Evolutionary conservation across 2,797 vertebrate genomes (phyloP).

Genomic region (Buceros bicornis): DNA sequence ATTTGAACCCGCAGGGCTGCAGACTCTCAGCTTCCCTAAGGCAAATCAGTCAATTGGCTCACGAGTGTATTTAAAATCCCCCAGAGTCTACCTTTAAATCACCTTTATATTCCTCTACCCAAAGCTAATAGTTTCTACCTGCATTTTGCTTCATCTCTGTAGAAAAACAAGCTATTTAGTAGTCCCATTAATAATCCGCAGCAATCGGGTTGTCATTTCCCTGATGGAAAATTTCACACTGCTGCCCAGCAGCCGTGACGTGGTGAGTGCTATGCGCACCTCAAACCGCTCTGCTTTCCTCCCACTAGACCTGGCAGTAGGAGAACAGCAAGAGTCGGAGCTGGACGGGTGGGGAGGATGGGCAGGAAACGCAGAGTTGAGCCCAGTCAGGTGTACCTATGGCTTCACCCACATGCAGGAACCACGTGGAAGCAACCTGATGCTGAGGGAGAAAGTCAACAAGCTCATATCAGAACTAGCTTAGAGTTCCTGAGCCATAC

Average conservation of each 20-base stretch:
- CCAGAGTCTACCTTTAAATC: constrained; percentile 33
- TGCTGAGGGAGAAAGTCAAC: background rate
- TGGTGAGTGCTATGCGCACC: background rate
- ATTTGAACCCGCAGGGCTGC: background rate
- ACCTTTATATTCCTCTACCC: constrained; percentile 45
- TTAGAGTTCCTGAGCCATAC: background rate
- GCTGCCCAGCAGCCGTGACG: constrained; percentile 10
- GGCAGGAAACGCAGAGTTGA: background rate
- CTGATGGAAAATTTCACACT: constrained; percentile 59
- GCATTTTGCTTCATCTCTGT: constrained; percentile 44
- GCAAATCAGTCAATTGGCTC: constrained; percentile 46
- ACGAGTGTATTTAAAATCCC: constrained; percentile 58
- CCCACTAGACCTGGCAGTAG: background rate
- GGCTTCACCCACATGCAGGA: background rate
- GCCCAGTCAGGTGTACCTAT: background rate
- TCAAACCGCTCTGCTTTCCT: background rate
- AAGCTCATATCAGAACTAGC: background rate
- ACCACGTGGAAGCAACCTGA: background rate
- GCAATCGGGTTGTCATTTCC: constrained; percentile 53
- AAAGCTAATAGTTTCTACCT: constrained; percentile 62
- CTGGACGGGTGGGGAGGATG: background rate
- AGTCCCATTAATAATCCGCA: constrained; percentile 47
- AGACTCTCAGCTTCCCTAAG: constrained; percentile 37
- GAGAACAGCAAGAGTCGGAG: background rate
- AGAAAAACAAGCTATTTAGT: constrained; percentile 64